Percentiles rank a stretch among this genome's conserved stretches.
Conservation (phyloP, 1,140 invertebrate genomes). For the Hermatobates lingyangjiaoensis region DNA sequence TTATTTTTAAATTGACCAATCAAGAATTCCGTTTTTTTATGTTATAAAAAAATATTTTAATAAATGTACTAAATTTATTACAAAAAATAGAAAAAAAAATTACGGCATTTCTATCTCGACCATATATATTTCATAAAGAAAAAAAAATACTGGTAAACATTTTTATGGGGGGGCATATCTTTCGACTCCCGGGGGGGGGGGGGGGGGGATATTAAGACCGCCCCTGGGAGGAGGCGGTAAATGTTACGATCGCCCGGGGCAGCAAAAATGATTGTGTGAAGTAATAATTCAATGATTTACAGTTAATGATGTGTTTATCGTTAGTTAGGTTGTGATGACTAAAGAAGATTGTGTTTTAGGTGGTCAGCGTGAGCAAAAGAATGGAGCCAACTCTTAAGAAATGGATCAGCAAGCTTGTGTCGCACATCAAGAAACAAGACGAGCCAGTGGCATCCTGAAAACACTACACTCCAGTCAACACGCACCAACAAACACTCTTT, state of each 20-base stretch:
- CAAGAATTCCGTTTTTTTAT: background rate
- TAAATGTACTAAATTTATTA: background rate
- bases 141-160: no score
- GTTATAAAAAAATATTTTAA: background rate
- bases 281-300: background rate
- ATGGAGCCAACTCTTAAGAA: background rate
- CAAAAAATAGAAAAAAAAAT: background rate
- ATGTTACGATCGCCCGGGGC: background rate
- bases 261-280: background rate
- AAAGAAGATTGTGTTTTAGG: background rate
- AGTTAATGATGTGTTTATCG: background rate
- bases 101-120: background rate
- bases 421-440: background rate
- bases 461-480: no score
- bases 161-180: no score
- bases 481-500: no score
- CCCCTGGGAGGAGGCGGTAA: no score
- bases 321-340: background rate
- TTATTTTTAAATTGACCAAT: no score
- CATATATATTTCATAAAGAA: no score
- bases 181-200: no score
- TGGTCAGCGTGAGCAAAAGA: background rate
- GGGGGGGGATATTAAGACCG: no score
- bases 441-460: no score
- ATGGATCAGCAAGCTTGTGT: background rate